Evolutionary conservation across 1,140 invertebrate genomes (phyloP).

Genomic region (Aplysia californica): DNA sequence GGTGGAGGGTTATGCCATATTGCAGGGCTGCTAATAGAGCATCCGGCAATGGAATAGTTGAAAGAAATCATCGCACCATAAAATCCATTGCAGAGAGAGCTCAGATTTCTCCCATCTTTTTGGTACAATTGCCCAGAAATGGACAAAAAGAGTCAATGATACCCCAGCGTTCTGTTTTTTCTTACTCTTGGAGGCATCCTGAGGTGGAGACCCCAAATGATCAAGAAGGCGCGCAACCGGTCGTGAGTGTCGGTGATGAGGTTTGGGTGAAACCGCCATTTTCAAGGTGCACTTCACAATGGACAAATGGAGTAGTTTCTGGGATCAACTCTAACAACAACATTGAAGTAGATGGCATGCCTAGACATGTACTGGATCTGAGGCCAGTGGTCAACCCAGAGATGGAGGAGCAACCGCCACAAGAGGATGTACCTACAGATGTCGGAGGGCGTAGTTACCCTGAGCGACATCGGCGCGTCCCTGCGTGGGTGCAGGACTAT

Average conservation of each 20-base stretch:
- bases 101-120: neutral
- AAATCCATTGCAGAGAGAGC: neutral
- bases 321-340: neutral
- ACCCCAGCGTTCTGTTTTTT: neutral
- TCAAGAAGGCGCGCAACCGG: neutral
- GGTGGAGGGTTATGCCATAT: neutral
- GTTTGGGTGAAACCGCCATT: neutral
- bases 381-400: conserved; percentile 4
- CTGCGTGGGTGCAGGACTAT: neutral
- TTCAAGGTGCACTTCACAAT: neutral
- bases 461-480: neutral
- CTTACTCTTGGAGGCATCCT: conserved; percentile 2
- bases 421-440: neutral
- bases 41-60: conserved; percentile 1
- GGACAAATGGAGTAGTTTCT: neutral
- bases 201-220: neutral
- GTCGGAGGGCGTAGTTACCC: neutral
- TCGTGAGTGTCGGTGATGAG: neutral
- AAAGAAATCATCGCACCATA: conserved; percentile 1
- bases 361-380: neutral
- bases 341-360: neutral
- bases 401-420: neutral
- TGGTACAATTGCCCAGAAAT: neutral
- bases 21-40: neutral
- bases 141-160: neutral